These are phyloP conservation scores for Crenuchus spilurus DNA, from an alignment of 2,797 vertebrate species.

Conservation along the genomic window DNA sequence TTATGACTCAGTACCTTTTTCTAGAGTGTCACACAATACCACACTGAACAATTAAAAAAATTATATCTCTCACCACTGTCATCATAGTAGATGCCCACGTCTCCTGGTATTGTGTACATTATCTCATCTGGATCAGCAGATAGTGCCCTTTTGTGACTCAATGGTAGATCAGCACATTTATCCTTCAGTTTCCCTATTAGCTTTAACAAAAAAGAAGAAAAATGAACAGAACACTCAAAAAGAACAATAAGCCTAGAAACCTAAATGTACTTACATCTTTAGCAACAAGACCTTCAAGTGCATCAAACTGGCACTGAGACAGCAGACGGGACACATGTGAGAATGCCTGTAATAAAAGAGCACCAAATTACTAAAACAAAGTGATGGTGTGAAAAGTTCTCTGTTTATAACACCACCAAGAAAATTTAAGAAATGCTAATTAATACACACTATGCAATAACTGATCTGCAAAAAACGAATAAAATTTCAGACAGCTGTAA, in stretches of 20 bases:
- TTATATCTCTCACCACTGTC: conserved; percentile 80
- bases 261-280: conserved; percentile 83
- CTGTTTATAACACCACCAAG: no score
- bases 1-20: no score
- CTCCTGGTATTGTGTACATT: conserved; percentile 83
- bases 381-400: background rate
- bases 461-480: no score
- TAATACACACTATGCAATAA: no score
- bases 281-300: conserved; percentile 88
- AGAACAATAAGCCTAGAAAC: background rate
- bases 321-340: conserved; percentile 87
- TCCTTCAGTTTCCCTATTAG: conserved; percentile 85
- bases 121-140: conserved; percentile 86
- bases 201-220: conserved; percentile 66
- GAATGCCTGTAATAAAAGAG: conserved; percentile 82
- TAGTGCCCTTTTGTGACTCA: conserved; percentile 82
- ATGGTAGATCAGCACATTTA: conserved; percentile 81
- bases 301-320: conserved; percentile 86
- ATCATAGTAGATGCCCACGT: conserved; percentile 90
- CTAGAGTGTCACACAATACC: no score
- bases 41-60: background rate
- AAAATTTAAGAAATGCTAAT: no score
- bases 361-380: background rate
- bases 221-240: background rate
- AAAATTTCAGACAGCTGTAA: no score